phyloP scores from a whole-genome alignment of 2,797 vertebrate species.

The Pogonophryne albipinna region DNA sequence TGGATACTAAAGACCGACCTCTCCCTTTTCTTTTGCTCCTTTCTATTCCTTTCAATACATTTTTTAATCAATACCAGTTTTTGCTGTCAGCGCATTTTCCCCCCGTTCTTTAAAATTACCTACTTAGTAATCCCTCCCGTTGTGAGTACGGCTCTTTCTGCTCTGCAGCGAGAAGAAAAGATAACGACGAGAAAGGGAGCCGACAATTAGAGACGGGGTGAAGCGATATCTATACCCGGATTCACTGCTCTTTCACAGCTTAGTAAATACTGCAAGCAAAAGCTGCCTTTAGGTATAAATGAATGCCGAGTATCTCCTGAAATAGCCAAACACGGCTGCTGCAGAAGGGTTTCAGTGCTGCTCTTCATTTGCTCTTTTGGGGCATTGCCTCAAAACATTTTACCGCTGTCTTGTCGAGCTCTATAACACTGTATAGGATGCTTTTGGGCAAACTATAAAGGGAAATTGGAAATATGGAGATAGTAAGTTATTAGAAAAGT shows the following conservation, averaged over 20 bases:
- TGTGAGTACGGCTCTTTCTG: constrained; percentile 21
- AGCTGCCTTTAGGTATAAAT: constrained; percentile 11
- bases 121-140: constrained; percentile 48
- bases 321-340: background rate
- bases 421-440: background rate
- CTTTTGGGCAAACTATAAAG: background rate
- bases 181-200: constrained; percentile 18
- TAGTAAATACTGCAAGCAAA: background rate
- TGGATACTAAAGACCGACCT: background rate
- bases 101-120: constrained; percentile 43
- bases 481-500: background rate
- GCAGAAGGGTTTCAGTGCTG: constrained; percentile 19
- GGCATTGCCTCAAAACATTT: constrained; percentile 23
- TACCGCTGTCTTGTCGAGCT: background rate
- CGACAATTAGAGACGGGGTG: background rate
- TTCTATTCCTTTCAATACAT: background rate
- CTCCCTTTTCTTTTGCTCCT: background rate
- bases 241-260: constrained; percentile 34
- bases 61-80: constrained; percentile 40
- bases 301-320: constrained; percentile 4
- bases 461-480: background rate
- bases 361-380: constrained; percentile 30
- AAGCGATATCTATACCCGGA: constrained; percentile 4
- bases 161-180: constrained; percentile 7
- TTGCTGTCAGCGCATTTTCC: constrained; percentile 33